phyloP scores from a whole-genome alignment of 2,797 vertebrate genomes.

The Pogoniulus pusillus region DNA sequence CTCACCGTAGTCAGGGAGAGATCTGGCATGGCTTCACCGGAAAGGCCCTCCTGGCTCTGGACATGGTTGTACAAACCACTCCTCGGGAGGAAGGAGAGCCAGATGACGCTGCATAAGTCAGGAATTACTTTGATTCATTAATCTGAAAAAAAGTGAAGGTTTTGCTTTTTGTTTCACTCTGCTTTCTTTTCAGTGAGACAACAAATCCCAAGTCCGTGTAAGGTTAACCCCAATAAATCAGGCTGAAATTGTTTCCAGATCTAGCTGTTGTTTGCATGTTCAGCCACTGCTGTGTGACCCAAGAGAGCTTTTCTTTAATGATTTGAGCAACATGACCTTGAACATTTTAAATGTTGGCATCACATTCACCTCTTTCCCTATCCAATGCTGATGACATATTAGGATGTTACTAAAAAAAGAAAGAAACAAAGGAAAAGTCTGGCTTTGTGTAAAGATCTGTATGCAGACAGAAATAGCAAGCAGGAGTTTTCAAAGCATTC shows the following conservation, averaged over 20 bases:
- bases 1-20: neutral
- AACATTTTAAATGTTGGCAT: slow-evolving; percentile 2
- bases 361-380: neutral
- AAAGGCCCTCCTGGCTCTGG: neutral
- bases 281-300: neutral
- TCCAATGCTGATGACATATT: neutral
- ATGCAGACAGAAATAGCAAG: neutral
- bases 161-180: neutral
- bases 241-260: slow-evolving; percentile 39
- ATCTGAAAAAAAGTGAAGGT: neutral
- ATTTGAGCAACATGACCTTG: neutral
- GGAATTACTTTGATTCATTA: neutral
- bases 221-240: slow-evolving; percentile 9
- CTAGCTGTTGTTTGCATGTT: neutral
- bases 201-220: neutral
- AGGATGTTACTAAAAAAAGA: neutral
- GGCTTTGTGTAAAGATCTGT: neutral
- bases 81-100: fast-evolving
- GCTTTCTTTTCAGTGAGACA: neutral
- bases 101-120: neutral
- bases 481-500: slow-evolving; percentile 3
- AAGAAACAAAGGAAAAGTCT: neutral
- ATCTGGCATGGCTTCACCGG: neutral
- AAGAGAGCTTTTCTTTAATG: neutral
- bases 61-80: fast-evolving